These are phyloP conservation scores for Thripadectes ignobilis DNA, from an alignment of 2,797 vertebrate species.

Conservation along the genomic window DNA sequence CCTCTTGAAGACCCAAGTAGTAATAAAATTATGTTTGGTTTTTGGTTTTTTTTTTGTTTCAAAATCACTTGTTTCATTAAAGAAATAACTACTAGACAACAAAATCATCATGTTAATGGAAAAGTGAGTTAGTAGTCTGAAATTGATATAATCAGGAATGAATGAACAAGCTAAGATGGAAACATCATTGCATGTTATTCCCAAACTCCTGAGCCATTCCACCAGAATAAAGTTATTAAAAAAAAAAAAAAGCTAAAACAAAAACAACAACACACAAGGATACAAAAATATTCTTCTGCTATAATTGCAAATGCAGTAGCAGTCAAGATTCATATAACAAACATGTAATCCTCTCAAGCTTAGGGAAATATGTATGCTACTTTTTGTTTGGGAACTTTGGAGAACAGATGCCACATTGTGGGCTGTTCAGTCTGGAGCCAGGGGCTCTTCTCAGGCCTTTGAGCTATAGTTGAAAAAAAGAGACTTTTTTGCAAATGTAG, in stretches of 20 bases:
- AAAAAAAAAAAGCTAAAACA: neutral
- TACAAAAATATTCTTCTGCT: neutral
- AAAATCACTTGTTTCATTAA: slow-evolving; percentile 32
- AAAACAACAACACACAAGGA: neutral
- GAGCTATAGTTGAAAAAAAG: neutral
- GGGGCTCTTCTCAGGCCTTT: neutral
- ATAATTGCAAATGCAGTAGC: neutral
- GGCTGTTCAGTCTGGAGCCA: neutral
- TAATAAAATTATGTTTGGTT: neutral
- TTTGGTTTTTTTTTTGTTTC: neutral
- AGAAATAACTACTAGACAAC: neutral
- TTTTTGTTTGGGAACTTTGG: neutral
- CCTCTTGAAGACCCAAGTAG: neutral
- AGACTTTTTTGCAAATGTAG: neutral
- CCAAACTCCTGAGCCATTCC: neutral
- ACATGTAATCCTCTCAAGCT: neutral
- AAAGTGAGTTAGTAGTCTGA: slow-evolving; percentile 45
- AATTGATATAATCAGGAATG: neutral
- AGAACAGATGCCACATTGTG: neutral
- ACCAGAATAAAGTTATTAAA: neutral
- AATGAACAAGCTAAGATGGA: slow-evolving; percentile 16
- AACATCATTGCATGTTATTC: neutral
- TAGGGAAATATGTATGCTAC: neutral
- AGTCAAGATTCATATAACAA: neutral
- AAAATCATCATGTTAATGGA: neutral